Base-by-base conservation (phyloP, 2,888 invertebrate genomes). In the Agrochola macilenta region DNA sequence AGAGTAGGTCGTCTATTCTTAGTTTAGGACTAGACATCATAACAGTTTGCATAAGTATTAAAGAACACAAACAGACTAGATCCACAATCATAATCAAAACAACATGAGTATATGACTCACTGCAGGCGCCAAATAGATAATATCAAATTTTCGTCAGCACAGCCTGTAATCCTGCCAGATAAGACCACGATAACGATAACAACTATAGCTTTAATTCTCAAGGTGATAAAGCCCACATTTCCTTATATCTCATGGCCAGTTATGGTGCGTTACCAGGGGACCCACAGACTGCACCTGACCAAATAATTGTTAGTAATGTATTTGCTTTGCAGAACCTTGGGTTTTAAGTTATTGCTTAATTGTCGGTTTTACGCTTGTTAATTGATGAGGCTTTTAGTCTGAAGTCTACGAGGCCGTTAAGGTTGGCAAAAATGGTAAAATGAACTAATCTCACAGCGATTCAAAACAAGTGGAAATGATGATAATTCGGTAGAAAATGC, bases 121-220 rank as follows among this genome's bases (percentile, higher is more conserved):
- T 77, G 75, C 49, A 74, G 81, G 87, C 88, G 84, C 88, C 84
- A 75, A 77, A 84, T 30, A 81, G 86, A 88, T 87, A 87, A 87
- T 74, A 87, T 82, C 66, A 60, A 84, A 81, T 82, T 81, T 81
- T 83, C 78, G 82, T 82, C 83, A 81, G 70, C 61, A 82, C 35
- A 66, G 81, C 80, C 76, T 83, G 66, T 84, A 76, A 86, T 79
- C 85, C 77, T 74, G n/a, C 69, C 30, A 82, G 81, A 80, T 81
- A 85, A 74, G 11, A 76, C 66, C 43, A 77, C 79, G 82, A 81
- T 79, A 81, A 78, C 58, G 68, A 69, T 74, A 73, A n/a, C 23
- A 82, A 39, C 69, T 76, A 30, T 69, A 73, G 58, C 80, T 77
- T 76, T 81, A 80, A 83, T 63, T 39, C 11, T 75, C 69, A 83